Evolutionary conservation across 2,113 vertebrate species (phyloP).

Genomic region (Acrocephalus kingi): DNA sequence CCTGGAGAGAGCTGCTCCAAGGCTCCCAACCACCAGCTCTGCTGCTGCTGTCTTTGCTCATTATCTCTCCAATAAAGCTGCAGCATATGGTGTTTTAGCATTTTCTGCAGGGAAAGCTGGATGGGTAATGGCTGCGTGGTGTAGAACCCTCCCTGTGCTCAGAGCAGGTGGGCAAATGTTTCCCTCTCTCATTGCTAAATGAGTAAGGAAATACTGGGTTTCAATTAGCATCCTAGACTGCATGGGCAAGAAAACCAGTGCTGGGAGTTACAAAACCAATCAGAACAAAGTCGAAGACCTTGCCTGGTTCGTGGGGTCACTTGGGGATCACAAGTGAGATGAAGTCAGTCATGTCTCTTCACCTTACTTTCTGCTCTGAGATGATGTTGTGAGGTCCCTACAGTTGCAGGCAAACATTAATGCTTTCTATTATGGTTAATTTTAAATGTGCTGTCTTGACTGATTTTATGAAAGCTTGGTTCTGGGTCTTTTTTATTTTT

Average conservation of each 20-base stretch:
- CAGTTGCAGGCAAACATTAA: not conserved
- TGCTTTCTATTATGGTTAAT: not conserved
- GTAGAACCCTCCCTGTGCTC: not conserved
- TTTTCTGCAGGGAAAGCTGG: not conserved
- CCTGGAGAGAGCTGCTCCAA: not conserved
- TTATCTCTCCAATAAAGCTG: not conserved
- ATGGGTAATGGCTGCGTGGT: not conserved
- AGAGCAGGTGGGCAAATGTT: not conserved
- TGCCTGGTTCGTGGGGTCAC: not conserved
- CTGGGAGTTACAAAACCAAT: not conserved
- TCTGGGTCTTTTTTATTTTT: not conserved
- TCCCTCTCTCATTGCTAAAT: not conserved
- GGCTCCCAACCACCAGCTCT: not conserved
- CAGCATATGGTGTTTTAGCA: fast-evolving
- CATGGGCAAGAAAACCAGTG: not conserved
- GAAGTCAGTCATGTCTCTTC: not conserved
- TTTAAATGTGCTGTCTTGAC: not conserved
- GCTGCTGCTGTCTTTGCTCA: not conserved
- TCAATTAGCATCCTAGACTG: not conserved
- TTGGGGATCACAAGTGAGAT: not conserved
- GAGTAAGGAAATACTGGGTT: not conserved
- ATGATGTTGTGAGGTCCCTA: not conserved
- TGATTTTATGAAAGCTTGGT: not conserved
- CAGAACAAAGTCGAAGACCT: not conserved
- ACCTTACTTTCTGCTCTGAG: not conserved